phyloP scores from a whole-genome alignment of 2,113 vertebrate species.

The Aegotheles bennettii region DNA sequence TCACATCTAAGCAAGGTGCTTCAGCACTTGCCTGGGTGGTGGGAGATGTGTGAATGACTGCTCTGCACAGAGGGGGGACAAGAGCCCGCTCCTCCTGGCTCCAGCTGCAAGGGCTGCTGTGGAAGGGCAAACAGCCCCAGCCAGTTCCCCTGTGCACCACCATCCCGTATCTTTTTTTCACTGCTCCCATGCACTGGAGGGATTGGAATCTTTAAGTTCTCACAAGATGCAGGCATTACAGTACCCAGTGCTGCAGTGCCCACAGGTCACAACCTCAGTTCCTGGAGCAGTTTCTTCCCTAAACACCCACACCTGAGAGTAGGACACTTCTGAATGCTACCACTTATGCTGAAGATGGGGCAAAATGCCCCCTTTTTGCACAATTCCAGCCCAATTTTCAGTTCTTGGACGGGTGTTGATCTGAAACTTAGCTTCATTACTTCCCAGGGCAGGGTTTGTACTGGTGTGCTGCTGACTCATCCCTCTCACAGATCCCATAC shows the following conservation, averaged over 20 bases:
- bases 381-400: neutral
- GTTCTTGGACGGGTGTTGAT: neutral
- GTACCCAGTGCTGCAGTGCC: neutral
- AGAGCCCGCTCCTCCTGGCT: fast-evolving
- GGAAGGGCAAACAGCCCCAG: neutral
- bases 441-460: neutral
- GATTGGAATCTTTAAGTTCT: neutral
- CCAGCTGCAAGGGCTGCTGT: neutral
- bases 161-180: neutral
- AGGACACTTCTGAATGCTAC: neutral
- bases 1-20: fast-evolving
- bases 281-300: neutral
- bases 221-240: neutral
- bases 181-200: neutral
- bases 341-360: neutral
- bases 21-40: neutral
- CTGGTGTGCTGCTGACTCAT: neutral
- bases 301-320: neutral
- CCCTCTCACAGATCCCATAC: neutral
- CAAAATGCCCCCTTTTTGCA: neutral
- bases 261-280: neutral
- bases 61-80: fast-evolving
- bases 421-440: neutral
- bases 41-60: neutral
- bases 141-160: neutral